Conservation (phyloP, 2,888 invertebrate genomes). For the Noctuana brunneofusca region DNA sequence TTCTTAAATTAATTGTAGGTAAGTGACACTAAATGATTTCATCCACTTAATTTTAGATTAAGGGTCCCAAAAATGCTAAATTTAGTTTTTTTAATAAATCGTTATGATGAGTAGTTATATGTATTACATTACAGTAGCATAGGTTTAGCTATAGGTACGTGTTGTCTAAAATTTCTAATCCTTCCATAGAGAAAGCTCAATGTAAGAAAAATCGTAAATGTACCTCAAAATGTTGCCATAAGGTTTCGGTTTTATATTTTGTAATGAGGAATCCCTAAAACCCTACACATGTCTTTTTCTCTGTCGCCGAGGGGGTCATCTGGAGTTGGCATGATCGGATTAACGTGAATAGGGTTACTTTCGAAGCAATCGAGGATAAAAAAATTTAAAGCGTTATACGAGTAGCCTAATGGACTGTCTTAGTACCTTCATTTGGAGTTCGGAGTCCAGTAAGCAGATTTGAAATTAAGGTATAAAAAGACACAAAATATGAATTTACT, state of each 20-base stretch:
- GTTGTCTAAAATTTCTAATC: no score
- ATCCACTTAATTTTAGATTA: no score
- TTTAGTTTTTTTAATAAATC: no score
- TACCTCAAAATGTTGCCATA: neutral
- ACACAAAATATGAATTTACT: no score
- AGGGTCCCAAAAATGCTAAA: no score
- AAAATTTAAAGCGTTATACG: conserved; percentile 4
- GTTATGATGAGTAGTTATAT: no score
- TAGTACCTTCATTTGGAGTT: neutral
- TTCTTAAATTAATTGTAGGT: no score
- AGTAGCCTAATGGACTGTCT: neutral
- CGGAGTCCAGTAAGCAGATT: neutral
- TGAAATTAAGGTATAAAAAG: no score
- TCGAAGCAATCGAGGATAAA: neutral
- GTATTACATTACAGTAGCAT: no score
- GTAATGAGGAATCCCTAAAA: neutral
- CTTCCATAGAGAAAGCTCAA: neutral
- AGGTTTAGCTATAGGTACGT: no score
- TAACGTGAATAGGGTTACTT: conserved; percentile 15
- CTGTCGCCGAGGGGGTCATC: conserved; percentile 35
- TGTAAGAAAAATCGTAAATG: neutral
- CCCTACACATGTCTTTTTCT: conserved; percentile 42
- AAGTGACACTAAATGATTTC: no score
- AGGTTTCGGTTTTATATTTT: neutral
- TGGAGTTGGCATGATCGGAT: conserved; percentile 20